Base-by-base conservation (phyloP, 1,140 invertebrate genomes). In the Leptopilina clavipes region DNA sequence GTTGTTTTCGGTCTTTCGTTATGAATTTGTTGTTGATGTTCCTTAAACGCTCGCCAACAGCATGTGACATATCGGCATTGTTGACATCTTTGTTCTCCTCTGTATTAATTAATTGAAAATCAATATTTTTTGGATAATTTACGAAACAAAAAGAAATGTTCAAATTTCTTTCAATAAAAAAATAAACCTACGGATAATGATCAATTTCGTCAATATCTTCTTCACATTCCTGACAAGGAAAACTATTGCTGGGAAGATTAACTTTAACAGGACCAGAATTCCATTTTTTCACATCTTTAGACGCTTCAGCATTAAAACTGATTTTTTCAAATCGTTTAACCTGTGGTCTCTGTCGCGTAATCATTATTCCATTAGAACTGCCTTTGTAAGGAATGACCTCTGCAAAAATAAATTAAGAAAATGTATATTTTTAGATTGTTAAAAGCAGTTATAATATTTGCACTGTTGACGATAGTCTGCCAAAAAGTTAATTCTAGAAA, bases 41-140 rank as follows among this genome's bases (percentile, higher is more conserved):
- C 92, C 81, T 93, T 91, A 90, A 96, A 94, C 0, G 94, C 94
- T 74, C 93, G 92, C 86, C 93, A 93, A 87, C 96, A 97, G 75
- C 93, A 94, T 6, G 95, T 95, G 70, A 93, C 91, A 84, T 94
- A 97, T 77, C 93, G 92, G 83, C 96, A 97, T 76, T 94, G 94
- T 54, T 92, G 92, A 87, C 95, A 97, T 75, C 89, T 92, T 78
- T 94, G 91, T 84, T 93, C 92, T 0, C 95, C 94, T 1, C 95
- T 96, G 85, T 79, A 91, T 89, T 89, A 86, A 17, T 31, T n/a
- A n/a, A n/a, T 31, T 31, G 1, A 31, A 31, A 31, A 31, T 31
- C 25, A 31, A 31, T 31, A 31, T 31, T 31, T 2, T 31, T 31
- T 31, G n/a, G n/a, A n/a, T n/a, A n/a, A n/a, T n/a, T n/a, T n/a